phyloP scores from a whole-genome alignment of 37 sponge, comb jelly and placozoan genomes.

The Geodia barretti region DNA sequence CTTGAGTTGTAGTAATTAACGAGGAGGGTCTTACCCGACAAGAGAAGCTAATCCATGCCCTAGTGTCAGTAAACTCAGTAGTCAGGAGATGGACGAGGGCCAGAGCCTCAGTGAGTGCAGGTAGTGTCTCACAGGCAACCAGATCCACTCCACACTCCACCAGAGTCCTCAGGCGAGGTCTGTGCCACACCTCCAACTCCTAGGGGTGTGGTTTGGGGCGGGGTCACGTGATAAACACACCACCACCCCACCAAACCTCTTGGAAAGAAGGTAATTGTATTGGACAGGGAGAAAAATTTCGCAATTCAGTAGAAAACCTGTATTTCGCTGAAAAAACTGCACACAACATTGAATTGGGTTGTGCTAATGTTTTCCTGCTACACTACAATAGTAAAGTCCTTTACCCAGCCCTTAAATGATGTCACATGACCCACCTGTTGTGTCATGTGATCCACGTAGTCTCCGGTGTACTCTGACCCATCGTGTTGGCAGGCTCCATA shows the following conservation, averaged over 20 bases:
- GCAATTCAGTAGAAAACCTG: no score
- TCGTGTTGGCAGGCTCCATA: slow-evolving; percentile 85
- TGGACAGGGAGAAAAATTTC: no score
- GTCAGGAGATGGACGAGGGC: slow-evolving; percentile 48
- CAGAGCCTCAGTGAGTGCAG: slow-evolving; percentile 65
- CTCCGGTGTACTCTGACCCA: slow-evolving; percentile 83
- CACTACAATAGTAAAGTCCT: background rate
- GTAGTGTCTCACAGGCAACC: slow-evolving; percentile 81
- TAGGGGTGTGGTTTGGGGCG: no score
- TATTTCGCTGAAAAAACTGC: no score
- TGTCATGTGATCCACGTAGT: slow-evolving; percentile 79
- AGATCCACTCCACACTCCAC: slow-evolving; percentile 69
- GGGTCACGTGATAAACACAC: no score
- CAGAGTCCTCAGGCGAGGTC: slow-evolving; percentile 51
- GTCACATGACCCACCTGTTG: slow-evolving; percentile 39
- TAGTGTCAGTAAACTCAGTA: slow-evolving; percentile 59
- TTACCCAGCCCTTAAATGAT: background rate
- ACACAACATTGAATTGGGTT: no score
- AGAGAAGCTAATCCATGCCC: slow-evolving; percentile 76
- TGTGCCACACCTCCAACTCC: slow-evolving; percentile 79
- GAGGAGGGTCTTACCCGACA: slow-evolving; percentile 65
- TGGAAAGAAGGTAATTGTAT: no score
- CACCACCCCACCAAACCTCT: no score
- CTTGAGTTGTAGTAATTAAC: no score
- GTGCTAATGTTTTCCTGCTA: background rate